Base-by-base conservation (phyloP, 2,797 vertebrate genomes). In the Propithecus deckenii region DNA sequence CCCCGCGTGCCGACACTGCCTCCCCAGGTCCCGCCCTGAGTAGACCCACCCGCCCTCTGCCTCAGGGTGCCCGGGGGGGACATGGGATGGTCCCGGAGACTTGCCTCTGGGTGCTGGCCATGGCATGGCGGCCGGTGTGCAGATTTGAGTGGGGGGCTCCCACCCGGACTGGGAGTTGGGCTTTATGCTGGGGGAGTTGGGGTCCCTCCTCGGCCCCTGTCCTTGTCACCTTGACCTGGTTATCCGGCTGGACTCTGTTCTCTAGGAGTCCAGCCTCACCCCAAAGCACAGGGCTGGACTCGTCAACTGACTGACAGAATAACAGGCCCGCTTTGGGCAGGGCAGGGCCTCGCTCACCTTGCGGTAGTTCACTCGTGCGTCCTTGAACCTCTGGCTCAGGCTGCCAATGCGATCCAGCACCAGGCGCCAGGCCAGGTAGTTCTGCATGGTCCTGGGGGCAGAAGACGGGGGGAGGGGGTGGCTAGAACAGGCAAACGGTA, bases 391-490 rank as follows among this genome's bases (percentile, higher is more conserved):
- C 35, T 99, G 99, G 81, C 99, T 99, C 98, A 99, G 94, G 98
- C 99, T 99, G 91, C 99, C 99, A 76, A 99, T 99, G 35, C 99
- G 98, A 75, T 99, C 99, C 0, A 99, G 98, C 84, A 99, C 98
- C 97, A 99, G 98, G 61, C 99, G 99, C 99, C 99, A 99, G 41
- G 99, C 99, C 98, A 99, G 98, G 98, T 99, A 99, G 99, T 99
- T 99, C 99, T 99, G 99, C 97, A 99, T 98, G 93, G 99, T 99
- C 98, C 99, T 99, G 98, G 1, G 91, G 71, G 96, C 25, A 75
- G 65, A 55, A 28, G 46, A 63, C 23, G 35, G 87, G 10, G 90
- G 52, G 46, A 7, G 23, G 10, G 9, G 2, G 14, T 50, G 43
- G 1, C 57, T 25, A 5, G 11, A 38, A 12, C 55, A 32, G 30